Conservation (phyloP, 1,140 invertebrate species). For the Ostrea denselamellosa region DNA sequence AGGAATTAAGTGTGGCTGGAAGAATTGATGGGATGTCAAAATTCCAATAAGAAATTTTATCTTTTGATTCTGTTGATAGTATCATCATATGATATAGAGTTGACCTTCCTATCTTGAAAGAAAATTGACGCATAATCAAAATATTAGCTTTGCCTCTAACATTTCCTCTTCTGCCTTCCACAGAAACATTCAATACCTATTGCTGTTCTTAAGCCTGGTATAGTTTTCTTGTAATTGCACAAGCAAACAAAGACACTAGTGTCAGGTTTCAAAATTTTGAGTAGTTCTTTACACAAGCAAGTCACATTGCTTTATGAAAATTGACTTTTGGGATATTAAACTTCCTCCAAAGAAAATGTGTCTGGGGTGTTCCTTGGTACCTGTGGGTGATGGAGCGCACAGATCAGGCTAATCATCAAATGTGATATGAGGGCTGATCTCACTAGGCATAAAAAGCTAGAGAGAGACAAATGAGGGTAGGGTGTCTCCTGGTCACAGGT, state of each 20-base stretch:
- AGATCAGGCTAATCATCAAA: constrained; percentile 17
- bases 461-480: constrained; percentile 13
- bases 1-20: constrained; percentile 8
- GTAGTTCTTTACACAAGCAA: constrained; percentile 37
- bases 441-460: not conserved
- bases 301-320: constrained; percentile 40
- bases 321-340: constrained; percentile 41
- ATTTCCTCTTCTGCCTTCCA: constrained; percentile 8
- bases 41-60: constrained; percentile 39
- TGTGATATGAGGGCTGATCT: constrained; percentile 44
- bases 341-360: constrained; percentile 19
- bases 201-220: constrained; percentile 18
- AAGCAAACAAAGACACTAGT: constrained; percentile 46
- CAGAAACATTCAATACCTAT: constrained; percentile 13
- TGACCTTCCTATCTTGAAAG: constrained; percentile 50
- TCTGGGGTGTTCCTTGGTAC: constrained; percentile 41
- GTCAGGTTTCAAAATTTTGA: constrained; percentile 41
- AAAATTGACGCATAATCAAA: constrained; percentile 53
- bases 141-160: constrained; percentile 38
- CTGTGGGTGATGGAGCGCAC: constrained; percentile 46
- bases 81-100: constrained; percentile 18
- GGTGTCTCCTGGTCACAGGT: constrained; percentile 44
- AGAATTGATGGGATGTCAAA: constrained; percentile 35
- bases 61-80: constrained; percentile 32
- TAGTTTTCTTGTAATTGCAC: constrained; percentile 52